Base-by-base conservation (phyloP, 2,797 vertebrate species). In the Vipera ursinii region DNA sequence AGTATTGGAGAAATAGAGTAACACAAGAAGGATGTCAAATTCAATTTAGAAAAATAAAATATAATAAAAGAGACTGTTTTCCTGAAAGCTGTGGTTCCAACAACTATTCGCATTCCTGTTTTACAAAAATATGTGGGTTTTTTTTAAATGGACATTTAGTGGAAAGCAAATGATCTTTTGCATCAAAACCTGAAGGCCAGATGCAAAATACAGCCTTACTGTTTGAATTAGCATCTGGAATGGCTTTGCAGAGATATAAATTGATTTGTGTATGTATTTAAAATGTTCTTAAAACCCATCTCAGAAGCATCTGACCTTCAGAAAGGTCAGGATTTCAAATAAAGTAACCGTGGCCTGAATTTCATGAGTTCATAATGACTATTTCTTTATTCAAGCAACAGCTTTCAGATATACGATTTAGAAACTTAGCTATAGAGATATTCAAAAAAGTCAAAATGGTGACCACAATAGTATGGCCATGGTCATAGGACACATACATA, bases 91-190 rank as follows among this genome's bases (percentile, higher is more conserved):
- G 1, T 48, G 55, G 0, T 15, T 93, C 56, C 53, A 65, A 59
- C 63, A 73, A 14, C 3, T 89, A 59, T 0, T 28, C 93, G 90
- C 26, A 12, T 59, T 60, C n/a, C 86, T 0, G 26, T 0, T 15
- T 0, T 4, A 56, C 88, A 91, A 78, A 92, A 28, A 8, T 82
- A 13, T 14, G 12, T 60, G 38, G 38, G 38, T 38, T 93, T 85
- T 92, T 93, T 73, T 53, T 90, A 73, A 48, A 24, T 92, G 90
- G 20, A 91, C 90, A 90, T 96, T 88, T 38, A 65, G 26, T 48
- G 8, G 3, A 22, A 78, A 69, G 17, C 14, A 88, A 92, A 93
- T 91, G 14, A 51, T 17, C 92, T 95, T 94, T 91, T 91, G 53
- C 3, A 48, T 28, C n/a, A 56, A 1, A 89, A 89, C 1, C 26